Evolutionary conservation across 2,888 invertebrate genomes (phyloP), one percentile per base, ranked within the genome.

Genomic region (Hypomecis punctinalis): DNA sequence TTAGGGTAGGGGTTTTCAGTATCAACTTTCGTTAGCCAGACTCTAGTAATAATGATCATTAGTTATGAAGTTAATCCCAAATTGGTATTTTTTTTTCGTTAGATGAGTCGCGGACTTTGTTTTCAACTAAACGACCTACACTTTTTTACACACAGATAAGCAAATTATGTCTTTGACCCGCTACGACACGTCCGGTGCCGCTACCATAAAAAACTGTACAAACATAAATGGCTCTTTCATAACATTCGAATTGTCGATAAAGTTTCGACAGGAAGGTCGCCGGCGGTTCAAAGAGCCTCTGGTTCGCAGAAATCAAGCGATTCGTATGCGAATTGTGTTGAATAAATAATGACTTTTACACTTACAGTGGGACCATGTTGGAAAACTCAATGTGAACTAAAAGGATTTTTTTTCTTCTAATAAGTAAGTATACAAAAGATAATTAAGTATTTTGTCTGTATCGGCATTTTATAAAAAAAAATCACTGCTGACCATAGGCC

Each of bases 291-390:
- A 55, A 54, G 54, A 10, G 54, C 35, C 40, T 45, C 10, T 11
- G 13, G 42, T 43, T 56, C 53, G 47, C n/a, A 6, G 57, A 63
- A 61, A 52, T 59, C 58, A 13, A 40, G 33, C 64, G 48, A 53
- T 61, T 53, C 39, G 37, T 39, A 47, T 55, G 46, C 51, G 36
- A 56, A 49, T 58, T 8, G 55, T 35, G 54, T 37, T 47, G n/a
- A 39, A 67, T 57, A 53, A 43, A 59, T 43, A 48, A 52, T 37
- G 55, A 56, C 45, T 49, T 55, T 61, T 49, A 55, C n/a, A 51
- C 45, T 39, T 35, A 48, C 23, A 51, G 56, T 51, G 4, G 23
- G 54, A 55, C 48, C 48, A 43, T 10, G 49, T 35, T 47, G 6
- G 47, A 35, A 1, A 11, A 7, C 11, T 43, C 5, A 23, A 23